These are phyloP conservation scores for Acromyrmex echinatior DNA, from an alignment of 1,140 invertebrate species.

Conservation along the genomic window DNA sequence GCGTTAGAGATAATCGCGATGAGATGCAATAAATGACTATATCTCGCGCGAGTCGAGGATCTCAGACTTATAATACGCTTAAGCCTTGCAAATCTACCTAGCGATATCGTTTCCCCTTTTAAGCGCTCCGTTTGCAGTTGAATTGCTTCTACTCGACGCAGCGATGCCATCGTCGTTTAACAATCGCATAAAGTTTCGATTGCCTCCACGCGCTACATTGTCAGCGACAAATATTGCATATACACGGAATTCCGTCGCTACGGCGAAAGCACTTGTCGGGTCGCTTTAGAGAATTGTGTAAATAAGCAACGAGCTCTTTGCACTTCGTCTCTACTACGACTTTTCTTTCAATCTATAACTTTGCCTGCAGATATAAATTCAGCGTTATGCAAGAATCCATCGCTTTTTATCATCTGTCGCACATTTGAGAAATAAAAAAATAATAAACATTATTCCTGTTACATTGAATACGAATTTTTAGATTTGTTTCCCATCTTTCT, in stretches of 20 bases:
- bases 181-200: conserved; percentile 54
- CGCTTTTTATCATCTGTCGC: not conserved
- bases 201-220: not conserved
- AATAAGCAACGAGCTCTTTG: conserved; percentile 25
- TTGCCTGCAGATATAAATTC: too few species aligned
- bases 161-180: conserved; percentile 12
- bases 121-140: not conserved
- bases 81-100: conserved; percentile 46
- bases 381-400: not conserved
- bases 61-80: conserved; percentile 34
- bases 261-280: not conserved
- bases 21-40: conserved; percentile 19
- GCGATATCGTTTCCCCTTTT: conserved; percentile 16
- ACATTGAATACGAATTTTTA: not conserved
- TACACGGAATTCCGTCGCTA: conserved; percentile 8
- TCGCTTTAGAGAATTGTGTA: conserved; percentile 5
- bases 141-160: not conserved
- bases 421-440: not conserved
- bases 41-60: conserved; percentile 11
- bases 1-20: conserved; percentile 34
- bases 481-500: not conserved
- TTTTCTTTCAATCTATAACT: not conserved
- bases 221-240: conserved; percentile 22
- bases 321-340: conserved; percentile 3
- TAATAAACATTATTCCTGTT: not conserved